Conservation (phyloP, 1,140 invertebrate species). For the Drosophila obscura region DNA sequence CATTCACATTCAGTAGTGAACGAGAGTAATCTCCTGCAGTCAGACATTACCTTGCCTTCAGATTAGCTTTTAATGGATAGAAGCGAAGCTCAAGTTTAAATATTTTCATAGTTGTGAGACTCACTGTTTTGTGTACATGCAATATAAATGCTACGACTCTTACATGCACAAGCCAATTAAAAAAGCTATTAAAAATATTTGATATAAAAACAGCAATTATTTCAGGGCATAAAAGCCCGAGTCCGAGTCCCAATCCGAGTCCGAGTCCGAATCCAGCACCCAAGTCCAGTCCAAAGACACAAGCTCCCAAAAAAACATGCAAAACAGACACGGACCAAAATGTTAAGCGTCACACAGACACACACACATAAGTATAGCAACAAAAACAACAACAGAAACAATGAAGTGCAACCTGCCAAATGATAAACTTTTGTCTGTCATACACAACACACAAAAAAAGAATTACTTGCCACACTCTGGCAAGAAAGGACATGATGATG, state of each 20-base stretch:
- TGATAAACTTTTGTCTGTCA: slow-evolving; percentile 79
- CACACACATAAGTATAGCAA: slow-evolving; percentile 1
- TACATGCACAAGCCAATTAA: slow-evolving; percentile 61
- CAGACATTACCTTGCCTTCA: neutral
- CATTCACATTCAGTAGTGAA: too few species aligned
- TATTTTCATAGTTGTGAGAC: slow-evolving; percentile 19
- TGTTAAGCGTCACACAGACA: slow-evolving; percentile 30
- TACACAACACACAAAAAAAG: slow-evolving; percentile 36
- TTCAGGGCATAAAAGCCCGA: slow-evolving; percentile 51
- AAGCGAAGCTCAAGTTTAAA: neutral
- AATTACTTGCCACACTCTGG: slow-evolving; percentile 62
- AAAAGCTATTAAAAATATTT: slow-evolving; percentile 72
- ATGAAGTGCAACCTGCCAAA: slow-evolving; percentile 74
- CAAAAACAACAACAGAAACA: slow-evolving; percentile 52
- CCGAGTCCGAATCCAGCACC: neutral
- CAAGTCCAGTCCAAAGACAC: slow-evolving; percentile 14
- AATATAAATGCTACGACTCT: slow-evolving; percentile 46
- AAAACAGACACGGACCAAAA: slow-evolving; percentile 55
- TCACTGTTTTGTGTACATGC: slow-evolving; percentile 35
- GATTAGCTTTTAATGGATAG: too few species aligned
- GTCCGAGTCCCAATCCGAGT: slow-evolving; percentile 3
- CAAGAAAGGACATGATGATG: slow-evolving; percentile 27
- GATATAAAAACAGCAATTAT: slow-evolving; percentile 74
- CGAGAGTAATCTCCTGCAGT: too few species aligned
- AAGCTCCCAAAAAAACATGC: slow-evolving; percentile 60